Evolutionary conservation across 2,113 vertebrate species (phyloP), one percentile per base, ranked within the genome.

Genomic region (Pollimyrus isidori): DNA sequence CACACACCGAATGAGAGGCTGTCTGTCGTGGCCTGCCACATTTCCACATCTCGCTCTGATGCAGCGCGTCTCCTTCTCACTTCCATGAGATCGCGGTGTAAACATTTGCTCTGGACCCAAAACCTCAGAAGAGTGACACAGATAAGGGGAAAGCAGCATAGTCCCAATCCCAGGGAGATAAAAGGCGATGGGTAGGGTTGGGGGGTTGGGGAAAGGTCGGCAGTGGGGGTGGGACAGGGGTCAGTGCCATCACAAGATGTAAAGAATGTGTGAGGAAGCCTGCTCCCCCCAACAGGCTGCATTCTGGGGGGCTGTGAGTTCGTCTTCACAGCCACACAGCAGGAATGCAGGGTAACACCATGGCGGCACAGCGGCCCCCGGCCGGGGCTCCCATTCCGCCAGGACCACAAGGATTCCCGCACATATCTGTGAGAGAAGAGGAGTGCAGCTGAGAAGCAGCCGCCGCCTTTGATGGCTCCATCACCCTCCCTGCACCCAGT

Each of bases 181-280:
- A 52, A 82, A 80, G 87, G 23, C 23, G 45, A 49, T 30, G 46
- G 11, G 6, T 19, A 5, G 19, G 19, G 53, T 21, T 56, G 50
- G 50, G 50, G 50, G 56, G n/a, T 39, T 49, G 19, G 42, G 45
- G 56, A 42, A 30, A 39, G 85, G 85, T 49, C 45, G 23, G 65
- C 45, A n/a, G 65, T 35, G 65, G 88, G 88, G 65, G 73, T 52
- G 48, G 88, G 69, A 83, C 73, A 39, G 26, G 73, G 88, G 88
- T 89, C 73, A 83, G 50, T 53, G 88, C 50, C 26, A 76, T 84
- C 39, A 21, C 50, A 83, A 80, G 73, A 42, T 76, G 35, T n/a
- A 83, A 89, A 89, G 88, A 89, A 89, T 89, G 73, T 56, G 73
- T 87, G 83, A 89, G 45, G 53, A 45, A 69, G 85, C 82, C 82